Percentiles rank a stretch among this genome's conserved stretches.
These are phyloP conservation scores for Campoletis sonorensis DNA, from an alignment of 1,140 invertebrate genomes.

Conservation along the genomic window DNA sequence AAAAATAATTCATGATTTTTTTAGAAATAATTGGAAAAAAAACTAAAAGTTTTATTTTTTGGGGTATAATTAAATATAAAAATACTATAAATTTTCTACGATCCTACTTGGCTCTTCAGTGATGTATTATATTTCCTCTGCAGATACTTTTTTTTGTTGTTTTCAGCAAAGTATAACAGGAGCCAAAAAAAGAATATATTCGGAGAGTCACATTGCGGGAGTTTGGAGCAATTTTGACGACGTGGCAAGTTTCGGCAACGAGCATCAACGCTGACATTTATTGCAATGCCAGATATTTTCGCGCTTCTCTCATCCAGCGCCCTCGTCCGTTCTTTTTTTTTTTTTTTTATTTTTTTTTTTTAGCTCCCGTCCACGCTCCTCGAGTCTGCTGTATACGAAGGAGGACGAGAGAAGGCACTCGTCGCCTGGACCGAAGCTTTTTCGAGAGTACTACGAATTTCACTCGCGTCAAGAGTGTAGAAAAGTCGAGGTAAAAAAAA, in stretches of 20 bases:
- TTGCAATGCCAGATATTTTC: constrained; percentile 42
- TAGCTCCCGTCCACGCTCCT: neutral
- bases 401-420: constrained; percentile 14
- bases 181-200: neutral
- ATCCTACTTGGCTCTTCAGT: neutral
- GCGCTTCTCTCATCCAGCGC: constrained; percentile 28
- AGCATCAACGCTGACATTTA: constrained; percentile 40
- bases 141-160: neutral
- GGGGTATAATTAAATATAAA: too few species aligned
- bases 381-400: constrained; percentile 16
- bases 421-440: constrained; percentile 41
- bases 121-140: neutral
- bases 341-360: too few species aligned
- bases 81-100: neutral
- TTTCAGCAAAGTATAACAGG: neutral
- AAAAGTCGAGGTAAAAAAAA: constrained; percentile 42
- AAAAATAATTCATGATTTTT: too few species aligned
- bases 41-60: too few species aligned
- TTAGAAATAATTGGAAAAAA: too few species aligned
- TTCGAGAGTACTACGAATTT: constrained; percentile 46
- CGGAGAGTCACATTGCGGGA: constrained; percentile 9
- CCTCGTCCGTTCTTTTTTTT: neutral
- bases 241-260: constrained; percentile 31
- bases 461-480: constrained; percentile 42
- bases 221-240: constrained; percentile 39